Evolutionary conservation across 2,888 invertebrate genomes (phyloP).

Genomic region (Catotricha subobsoleta): DNA sequence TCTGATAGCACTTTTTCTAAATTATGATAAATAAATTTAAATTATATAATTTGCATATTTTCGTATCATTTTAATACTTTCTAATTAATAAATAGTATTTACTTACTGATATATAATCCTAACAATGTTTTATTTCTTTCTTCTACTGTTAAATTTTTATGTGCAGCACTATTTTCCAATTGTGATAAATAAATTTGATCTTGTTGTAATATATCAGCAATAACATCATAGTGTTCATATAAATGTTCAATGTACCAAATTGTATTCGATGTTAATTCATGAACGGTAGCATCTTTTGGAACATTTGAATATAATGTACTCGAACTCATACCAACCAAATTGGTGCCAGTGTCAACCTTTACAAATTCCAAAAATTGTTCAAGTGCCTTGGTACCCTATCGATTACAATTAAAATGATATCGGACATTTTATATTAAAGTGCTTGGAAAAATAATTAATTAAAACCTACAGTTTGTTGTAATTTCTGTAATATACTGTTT

Average conservation of each 20-base stretch:
- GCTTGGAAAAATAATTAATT: neutral
- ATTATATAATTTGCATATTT: neutral
- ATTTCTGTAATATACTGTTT: slow-evolving; percentile 49
- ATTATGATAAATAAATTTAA: slow-evolving; percentile 15
- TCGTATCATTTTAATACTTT: too few relatives aligned
- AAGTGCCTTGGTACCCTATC: slow-evolving; percentile 70
- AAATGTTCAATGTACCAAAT: slow-evolving; percentile 82
- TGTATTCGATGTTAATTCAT: slow-evolving; percentile 87
- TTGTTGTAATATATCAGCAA: slow-evolving; percentile 42
- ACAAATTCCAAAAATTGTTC: slow-evolving; percentile 88
- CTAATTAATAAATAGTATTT: slow-evolving; percentile 4
- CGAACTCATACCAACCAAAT: slow-evolving; percentile 37
- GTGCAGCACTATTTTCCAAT: slow-evolving; percentile 33
- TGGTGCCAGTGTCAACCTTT: slow-evolving; percentile 53
- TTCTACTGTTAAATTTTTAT: slow-evolving; percentile 26
- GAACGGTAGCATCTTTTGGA: slow-evolving; percentile 94
- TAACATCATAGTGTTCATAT: slow-evolving; percentile 56
- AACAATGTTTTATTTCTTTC: slow-evolving; percentile 47
- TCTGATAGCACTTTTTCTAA: slow-evolving; percentile 77
- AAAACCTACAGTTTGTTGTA: slow-evolving; percentile 50
- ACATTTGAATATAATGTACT: slow-evolving; percentile 22
- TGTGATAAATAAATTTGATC: slow-evolving; percentile 39
- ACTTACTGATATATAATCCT: slow-evolving; percentile 62
- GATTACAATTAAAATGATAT: neutral
- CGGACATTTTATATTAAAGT: neutral